A percentile compares a stretch with the other conserved stretches of the same genome.
Conservation (phyloP, 2,113 vertebrate species). For the Lepus timidus region DNA sequence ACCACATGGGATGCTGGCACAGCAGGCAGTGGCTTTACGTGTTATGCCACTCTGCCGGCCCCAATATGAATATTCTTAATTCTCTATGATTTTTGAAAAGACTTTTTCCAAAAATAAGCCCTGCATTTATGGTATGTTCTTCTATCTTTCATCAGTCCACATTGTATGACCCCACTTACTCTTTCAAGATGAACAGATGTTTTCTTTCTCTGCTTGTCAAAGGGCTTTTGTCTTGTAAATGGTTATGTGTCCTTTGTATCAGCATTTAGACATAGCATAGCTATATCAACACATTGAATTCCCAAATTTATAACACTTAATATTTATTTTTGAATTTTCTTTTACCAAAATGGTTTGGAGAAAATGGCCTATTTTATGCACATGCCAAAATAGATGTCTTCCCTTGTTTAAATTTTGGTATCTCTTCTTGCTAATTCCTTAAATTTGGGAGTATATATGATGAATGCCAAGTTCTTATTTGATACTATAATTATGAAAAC, state of each 20-base stretch:
- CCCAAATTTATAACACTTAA: not conserved
- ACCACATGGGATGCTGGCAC: no score
- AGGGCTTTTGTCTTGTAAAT: not conserved
- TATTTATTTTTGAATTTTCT: slow-evolving; percentile 37
- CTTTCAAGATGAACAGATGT: not conserved
- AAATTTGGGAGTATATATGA: not conserved
- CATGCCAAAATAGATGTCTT: not conserved
- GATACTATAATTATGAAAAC: not conserved
- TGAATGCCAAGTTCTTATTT: slow-evolving; percentile 35
- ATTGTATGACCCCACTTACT: not conserved
- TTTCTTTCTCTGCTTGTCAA: not conserved
- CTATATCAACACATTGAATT: not conserved
- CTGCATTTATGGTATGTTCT: not conserved
- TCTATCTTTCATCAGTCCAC: not conserved
- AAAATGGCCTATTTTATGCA: not conserved
- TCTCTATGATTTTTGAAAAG: not conserved
- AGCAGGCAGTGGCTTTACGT: no score
- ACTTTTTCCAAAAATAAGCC: not conserved
- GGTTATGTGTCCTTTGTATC: not conserved
- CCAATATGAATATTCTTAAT: not conserved
- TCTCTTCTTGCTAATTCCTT: slow-evolving; percentile 29
- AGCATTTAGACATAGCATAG: not conserved
- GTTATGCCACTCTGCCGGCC: no score
- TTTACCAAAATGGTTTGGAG: slow-evolving; percentile 6
- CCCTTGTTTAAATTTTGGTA: slow-evolving; percentile 38